These are phyloP conservation scores for Neuroterus valhalla DNA, from an alignment of 1,140 invertebrate genomes.

Conservation along the genomic window DNA sequence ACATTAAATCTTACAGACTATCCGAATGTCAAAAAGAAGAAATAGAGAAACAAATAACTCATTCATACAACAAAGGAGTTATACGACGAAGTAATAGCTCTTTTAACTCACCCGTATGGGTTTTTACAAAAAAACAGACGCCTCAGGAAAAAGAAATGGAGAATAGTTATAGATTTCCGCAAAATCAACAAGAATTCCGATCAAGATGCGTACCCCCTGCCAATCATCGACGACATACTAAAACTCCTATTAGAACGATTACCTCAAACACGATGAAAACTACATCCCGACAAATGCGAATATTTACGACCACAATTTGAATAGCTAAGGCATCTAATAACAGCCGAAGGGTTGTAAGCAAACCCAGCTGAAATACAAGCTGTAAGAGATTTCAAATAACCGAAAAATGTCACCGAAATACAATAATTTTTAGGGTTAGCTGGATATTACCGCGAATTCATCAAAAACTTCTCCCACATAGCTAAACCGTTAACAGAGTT, in stretches of 20 bases:
- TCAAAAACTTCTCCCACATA: conserved; percentile 12
- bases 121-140: neutral
- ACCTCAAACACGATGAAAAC: neutral
- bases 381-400: neutral
- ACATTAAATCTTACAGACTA: neutral
- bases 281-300: too few species aligned
- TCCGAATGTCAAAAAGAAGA: neutral
- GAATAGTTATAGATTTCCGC: neutral
- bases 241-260: neutral
- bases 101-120: neutral
- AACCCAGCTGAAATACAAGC: neutral
- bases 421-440: neutral
- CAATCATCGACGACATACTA: neutral
- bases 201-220: neutral
- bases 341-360: neutral
- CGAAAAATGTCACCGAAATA: neutral
- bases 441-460: too few species aligned
- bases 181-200: neutral
- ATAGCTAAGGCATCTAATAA: neutral
- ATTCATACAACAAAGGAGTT: neutral
- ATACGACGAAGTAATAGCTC: neutral
- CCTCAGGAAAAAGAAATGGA: neutral
- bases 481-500: conserved; percentile 31
- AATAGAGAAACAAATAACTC: neutral
- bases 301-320: too few species aligned